Conservation (phyloP, 1,140 invertebrate species). For the Hetaerina americana region DNA sequence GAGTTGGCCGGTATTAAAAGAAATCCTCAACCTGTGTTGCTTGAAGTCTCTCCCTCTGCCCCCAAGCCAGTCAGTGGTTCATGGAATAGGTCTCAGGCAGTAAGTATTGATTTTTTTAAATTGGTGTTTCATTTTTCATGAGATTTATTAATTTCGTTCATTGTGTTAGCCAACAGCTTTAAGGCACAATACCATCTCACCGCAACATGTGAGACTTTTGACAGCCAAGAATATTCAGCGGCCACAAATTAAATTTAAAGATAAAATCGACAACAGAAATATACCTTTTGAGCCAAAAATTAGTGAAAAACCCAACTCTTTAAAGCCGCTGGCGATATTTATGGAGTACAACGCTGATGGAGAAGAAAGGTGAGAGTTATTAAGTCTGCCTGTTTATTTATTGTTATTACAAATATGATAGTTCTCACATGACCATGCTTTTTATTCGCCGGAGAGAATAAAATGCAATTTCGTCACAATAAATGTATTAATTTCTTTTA, state of each 20-base stretch:
- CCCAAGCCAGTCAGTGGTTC: constrained; percentile 30
- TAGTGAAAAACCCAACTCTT: constrained; percentile 74
- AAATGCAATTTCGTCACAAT: too few species aligned
- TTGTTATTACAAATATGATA: not conserved
- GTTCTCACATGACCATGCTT: not conserved
- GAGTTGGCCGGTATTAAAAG: constrained; percentile 51
- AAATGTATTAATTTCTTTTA: constrained; percentile 20
- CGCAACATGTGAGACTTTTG: constrained; percentile 42
- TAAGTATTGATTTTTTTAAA: constrained; percentile 2
- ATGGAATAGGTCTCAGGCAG: constrained; percentile 34
- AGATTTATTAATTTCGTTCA: constrained; percentile 9
- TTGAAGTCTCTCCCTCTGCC: constrained; percentile 27
- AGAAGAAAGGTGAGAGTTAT: constrained; percentile 28
- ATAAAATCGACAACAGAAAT: constrained; percentile 70
- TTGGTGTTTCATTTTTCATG: not conserved
- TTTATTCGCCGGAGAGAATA: too few species aligned
- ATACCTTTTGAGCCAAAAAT: constrained; percentile 70
- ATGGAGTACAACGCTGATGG: constrained; percentile 45
- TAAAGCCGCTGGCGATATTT: constrained; percentile 64
- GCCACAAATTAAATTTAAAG: constrained; percentile 74
- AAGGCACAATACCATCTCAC: constrained; percentile 8
- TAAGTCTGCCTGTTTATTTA: constrained; percentile 1
- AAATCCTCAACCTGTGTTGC: constrained; percentile 34
- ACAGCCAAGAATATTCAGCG: constrained; percentile 61
- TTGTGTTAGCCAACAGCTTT: constrained; percentile 1